Conservation (phyloP, 2,888 invertebrate species). For the Machimus atricapillus region DNA sequence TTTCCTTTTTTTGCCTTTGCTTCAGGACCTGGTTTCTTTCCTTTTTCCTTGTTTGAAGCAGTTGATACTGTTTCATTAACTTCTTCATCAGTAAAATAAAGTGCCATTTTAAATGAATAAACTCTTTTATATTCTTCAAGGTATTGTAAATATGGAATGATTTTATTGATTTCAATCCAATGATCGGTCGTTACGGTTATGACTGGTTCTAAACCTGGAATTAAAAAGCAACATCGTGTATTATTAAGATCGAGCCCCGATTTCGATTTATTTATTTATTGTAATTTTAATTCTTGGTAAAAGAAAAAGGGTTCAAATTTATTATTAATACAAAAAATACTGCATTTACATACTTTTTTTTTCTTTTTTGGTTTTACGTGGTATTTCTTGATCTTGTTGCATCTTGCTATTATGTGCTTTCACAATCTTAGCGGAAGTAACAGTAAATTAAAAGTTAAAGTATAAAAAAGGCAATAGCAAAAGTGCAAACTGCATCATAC, state of each 20-base stretch:
- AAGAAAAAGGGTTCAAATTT: neutral
- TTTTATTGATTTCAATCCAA: neutral
- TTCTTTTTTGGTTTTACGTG: neutral
- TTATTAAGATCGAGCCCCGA: too few species aligned
- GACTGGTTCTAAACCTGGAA: neutral
- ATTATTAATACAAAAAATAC: neutral
- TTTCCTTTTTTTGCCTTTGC: neutral
- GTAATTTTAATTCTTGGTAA: too few species aligned
- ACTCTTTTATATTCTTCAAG: neutral
- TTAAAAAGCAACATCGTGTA: neutral
- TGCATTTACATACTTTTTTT: neutral
- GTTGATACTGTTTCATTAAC: neutral
- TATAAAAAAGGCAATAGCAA: neutral
- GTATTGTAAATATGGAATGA: neutral
- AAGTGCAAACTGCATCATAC: neutral
- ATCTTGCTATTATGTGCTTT: neutral
- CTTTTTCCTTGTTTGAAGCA: slow-evolving; percentile 52
- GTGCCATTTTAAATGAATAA: neutral
- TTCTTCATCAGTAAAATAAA: neutral
- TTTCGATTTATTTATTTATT: too few species aligned
- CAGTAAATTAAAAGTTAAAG: neutral
- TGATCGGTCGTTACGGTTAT: neutral
- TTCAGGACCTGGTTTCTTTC: slow-evolving; percentile 32
- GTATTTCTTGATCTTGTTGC: neutral
- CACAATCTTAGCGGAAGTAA: neutral